phyloP scores from a whole-genome alignment of 2,113 vertebrate genomes.

The Cairina moschata region DNA sequence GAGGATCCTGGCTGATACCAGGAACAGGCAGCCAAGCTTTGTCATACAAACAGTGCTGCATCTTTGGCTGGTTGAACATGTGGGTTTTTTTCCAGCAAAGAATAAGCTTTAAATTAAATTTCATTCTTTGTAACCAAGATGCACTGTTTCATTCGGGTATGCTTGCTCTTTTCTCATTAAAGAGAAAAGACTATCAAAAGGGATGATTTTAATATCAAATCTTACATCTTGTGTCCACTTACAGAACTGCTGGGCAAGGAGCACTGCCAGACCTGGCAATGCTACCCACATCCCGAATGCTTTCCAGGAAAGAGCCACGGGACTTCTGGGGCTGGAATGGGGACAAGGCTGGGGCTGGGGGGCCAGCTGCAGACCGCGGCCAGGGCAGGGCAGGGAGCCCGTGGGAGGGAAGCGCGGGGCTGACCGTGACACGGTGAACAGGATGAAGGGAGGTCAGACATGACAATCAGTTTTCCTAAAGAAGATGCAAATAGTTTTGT shows the following conservation, averaged over 20 bases:
- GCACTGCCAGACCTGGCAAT: neutral
- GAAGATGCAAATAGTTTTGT: neutral
- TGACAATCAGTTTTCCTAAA: neutral
- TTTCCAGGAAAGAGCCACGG: neutral
- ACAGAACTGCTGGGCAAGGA: neutral
- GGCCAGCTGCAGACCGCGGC: neutral
- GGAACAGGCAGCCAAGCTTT: neutral
- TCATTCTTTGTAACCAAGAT: neutral
- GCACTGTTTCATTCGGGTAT: neutral
- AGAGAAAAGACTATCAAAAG: neutral
- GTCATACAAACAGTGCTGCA: neutral
- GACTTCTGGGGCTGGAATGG: neutral
- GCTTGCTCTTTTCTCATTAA: neutral
- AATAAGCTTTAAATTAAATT: conserved; percentile 21
- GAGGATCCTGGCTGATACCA: conserved; percentile 3
- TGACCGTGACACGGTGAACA: neutral
- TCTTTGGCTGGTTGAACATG: neutral
- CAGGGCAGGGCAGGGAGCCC: neutral
- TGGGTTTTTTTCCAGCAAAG: neutral
- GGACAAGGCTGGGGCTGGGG: neutral
- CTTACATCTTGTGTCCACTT: neutral
- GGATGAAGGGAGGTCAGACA: neutral
- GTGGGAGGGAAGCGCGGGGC: neutral
- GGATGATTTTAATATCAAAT: neutral
- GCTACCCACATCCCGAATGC: neutral